Percentiles rank a stretch among this genome's conserved stretches.
These are phyloP conservation scores for Saguinus midas DNA, from an alignment of 2,113 vertebrate genomes.

Conservation along the genomic window DNA sequence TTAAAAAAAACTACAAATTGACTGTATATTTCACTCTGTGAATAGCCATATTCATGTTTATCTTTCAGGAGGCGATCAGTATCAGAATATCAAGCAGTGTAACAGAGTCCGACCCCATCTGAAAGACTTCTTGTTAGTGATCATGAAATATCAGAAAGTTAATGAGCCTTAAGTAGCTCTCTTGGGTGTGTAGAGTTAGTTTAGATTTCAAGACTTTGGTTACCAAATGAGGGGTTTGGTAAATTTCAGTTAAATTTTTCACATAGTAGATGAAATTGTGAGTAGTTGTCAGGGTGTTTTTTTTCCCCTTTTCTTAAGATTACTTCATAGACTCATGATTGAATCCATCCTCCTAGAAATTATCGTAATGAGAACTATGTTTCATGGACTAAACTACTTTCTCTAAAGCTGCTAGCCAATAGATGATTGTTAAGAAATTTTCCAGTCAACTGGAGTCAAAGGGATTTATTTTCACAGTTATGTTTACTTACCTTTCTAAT, in stretches of 20 bases:
- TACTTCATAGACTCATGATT: not conserved
- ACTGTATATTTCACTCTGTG: not conserved
- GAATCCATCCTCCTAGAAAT: constrained; percentile 33
- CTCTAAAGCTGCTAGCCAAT: not conserved
- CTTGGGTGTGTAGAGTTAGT: not conserved
- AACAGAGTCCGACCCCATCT: not conserved
- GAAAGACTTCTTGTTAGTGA: not conserved
- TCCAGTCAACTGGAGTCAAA: not conserved
- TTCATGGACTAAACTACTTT: not conserved
- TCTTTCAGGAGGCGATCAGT: not conserved
- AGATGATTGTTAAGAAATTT: constrained; percentile 30
- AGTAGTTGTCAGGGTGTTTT: not conserved
- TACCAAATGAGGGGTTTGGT: constrained; percentile 12
- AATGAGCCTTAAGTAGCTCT: not conserved
- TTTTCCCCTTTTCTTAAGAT: not conserved
- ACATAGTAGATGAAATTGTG: constrained; percentile 7
- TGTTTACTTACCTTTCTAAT: constrained; percentile 23
- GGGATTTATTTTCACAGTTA: constrained; percentile 36
- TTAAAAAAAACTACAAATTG: not conserved
- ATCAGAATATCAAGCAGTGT: not conserved
- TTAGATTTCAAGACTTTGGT: constrained; percentile 24
- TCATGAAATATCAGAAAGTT: not conserved
- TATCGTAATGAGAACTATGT: constrained; percentile 32
- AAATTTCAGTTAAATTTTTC: constrained; percentile 53
- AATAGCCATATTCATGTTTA: not conserved